A percentile compares a stretch with the other conserved stretches of the same genome.
These are phyloP conservation scores for Drymodes brunneopygia DNA, from an alignment of 2,113 vertebrate species.

Conservation along the genomic window DNA sequence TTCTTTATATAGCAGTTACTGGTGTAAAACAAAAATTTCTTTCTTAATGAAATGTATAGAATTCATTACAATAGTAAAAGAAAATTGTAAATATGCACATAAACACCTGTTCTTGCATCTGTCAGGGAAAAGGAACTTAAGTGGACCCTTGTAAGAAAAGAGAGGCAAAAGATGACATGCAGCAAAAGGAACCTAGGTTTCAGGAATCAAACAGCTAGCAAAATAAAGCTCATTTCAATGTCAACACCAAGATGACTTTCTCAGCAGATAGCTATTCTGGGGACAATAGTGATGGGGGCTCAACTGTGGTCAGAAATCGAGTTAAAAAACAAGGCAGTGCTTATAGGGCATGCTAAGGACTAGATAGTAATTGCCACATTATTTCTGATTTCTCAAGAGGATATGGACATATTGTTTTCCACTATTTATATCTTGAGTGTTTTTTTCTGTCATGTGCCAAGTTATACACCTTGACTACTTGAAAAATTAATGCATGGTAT, in stretches of 20 bases:
- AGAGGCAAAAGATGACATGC: background rate
- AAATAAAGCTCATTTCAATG: background rate
- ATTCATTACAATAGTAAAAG: background rate
- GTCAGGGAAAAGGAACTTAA: background rate
- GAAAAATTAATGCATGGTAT: background rate
- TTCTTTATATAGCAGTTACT: background rate
- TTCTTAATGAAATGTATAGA: background rate
- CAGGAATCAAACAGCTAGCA: background rate
- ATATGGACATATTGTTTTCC: background rate
- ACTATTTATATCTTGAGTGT: background rate
- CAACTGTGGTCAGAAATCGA: background rate
- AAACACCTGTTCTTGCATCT: background rate
- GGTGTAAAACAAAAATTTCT: background rate
- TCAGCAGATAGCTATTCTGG: background rate
- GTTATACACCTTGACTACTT: background rate
- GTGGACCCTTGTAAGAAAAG: background rate
- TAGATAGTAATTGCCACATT: background rate
- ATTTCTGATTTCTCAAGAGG: background rate
- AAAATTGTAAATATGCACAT: background rate
- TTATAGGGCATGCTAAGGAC: background rate
- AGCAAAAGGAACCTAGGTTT: background rate
- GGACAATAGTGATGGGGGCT: background rate
- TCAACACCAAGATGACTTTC: background rate
- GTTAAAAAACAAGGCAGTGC: background rate
- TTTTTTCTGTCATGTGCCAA: background rate